These are phyloP conservation scores for Delichon dasypus DNA, from an alignment of 2,797 vertebrate species.

Conservation along the genomic window DNA sequence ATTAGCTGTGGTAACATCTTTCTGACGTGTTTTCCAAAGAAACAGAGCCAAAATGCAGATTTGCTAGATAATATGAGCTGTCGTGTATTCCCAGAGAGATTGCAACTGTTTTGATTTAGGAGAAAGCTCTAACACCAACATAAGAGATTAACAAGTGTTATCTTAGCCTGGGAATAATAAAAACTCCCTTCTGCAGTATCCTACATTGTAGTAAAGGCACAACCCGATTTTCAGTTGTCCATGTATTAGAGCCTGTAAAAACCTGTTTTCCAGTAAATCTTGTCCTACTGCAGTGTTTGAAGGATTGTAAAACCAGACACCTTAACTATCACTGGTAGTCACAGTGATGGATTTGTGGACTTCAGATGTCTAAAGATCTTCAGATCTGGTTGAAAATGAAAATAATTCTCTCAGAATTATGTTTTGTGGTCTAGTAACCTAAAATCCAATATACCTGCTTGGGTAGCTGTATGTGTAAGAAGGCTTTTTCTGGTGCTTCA, in stretches of 20 bases:
- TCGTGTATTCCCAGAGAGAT: background rate
- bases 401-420: background rate
- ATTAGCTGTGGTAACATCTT: background rate
- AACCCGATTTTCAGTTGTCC: background rate
- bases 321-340: background rate
- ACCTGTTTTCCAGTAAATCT: background rate
- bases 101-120: background rate
- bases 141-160: background rate
- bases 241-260: background rate
- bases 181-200: background rate
- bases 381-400: background rate
- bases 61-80: background rate
- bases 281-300: background rate
- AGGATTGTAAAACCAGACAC: background rate
- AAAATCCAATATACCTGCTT: background rate
- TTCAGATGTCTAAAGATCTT: background rate
- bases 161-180: background rate
- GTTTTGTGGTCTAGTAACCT: background rate
- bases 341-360: background rate
- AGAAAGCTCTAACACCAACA: background rate
- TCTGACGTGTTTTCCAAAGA: background rate
- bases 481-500: background rate
- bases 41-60: background rate
- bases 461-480: background rate
- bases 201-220: background rate